These are phyloP conservation scores for Bemisia tabaci DNA, from an alignment of 1,140 invertebrate genomes.

Conservation along the genomic window DNA sequence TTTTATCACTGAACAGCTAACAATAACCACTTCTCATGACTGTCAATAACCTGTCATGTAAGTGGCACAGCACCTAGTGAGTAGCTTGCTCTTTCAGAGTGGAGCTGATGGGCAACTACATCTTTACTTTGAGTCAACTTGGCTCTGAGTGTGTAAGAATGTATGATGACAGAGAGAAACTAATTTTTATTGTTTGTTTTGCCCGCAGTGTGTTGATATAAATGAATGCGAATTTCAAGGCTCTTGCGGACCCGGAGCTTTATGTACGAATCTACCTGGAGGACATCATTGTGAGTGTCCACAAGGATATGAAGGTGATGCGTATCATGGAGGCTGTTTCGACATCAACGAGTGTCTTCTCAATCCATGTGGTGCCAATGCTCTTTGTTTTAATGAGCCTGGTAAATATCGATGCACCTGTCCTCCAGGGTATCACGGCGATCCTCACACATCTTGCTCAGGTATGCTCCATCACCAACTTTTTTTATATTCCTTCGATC, in stretches of 20 bases:
- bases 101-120: too few relatives aligned
- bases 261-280: slow-evolving; percentile 64
- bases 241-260: slow-evolving; percentile 61
- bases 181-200: slow-evolving; percentile 1
- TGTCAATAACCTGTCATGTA: too few relatives aligned
- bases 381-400: slow-evolving; percentile 53
- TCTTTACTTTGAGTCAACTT: too few relatives aligned
- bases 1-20: too few relatives aligned
- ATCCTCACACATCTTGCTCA: slow-evolving; percentile 51
- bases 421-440: slow-evolving; percentile 58
- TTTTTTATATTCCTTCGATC: too few relatives aligned
- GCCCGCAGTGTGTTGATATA: slow-evolving; percentile 57
- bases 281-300: slow-evolving; percentile 70
- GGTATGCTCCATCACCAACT: too few relatives aligned
- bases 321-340: slow-evolving; percentile 40
- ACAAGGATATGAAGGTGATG: slow-evolving; percentile 58
- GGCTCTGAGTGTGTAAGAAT: too few relatives aligned
- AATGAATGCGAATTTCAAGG: slow-evolving; percentile 61
- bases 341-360: slow-evolving; percentile 55
- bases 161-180: too few relatives aligned
- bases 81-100: too few relatives aligned
- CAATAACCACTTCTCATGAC: too few relatives aligned
- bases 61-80: too few relatives aligned
- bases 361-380: slow-evolving; percentile 51
- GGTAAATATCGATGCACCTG: slow-evolving; percentile 60